Base-by-base conservation (phyloP, 2,888 invertebrate species). In the Byasa hedistus region DNA sequence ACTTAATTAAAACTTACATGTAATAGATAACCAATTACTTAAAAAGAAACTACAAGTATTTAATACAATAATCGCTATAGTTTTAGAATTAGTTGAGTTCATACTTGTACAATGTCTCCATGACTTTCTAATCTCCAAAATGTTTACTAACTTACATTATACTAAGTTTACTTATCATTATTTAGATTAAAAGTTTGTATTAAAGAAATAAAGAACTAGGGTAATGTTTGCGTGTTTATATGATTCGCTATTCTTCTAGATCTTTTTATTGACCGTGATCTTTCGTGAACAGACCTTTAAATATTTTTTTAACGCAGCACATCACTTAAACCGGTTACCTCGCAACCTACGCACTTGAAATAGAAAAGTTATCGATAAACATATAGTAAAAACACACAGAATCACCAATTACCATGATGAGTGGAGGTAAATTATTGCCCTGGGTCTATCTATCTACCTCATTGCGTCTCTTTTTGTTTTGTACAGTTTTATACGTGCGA, bases 341-440 rank as follows among this genome's bases (percentile, higher is more conserved):
- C 74, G 71, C 72, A 74, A 71, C 67, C 68, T 63, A 68, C 70
- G 62, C 69, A 69, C 66, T 73, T 76, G 68, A 75, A 79, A 77
- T 75, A 77, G 77, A 78, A 79, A 79, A 79, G 70, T 77, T 74
- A 78, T 77, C 75, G 78, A 79, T 79, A 82, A 82, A 80, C 74
- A 81, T 75, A 76, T 70, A 76, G 77, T 77, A 79, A 75, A 77
- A 77, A 79, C 76, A 77, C 66, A 73, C 73, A 71, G 70, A 71
- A 71, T 69, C 73, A 80, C 76, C 80, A 82, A 84, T 84, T 82
- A 84, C 77, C 69, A 73, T 78, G 78, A 81, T 82, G 77, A 76
- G 75, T 77, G 77, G 74, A 68, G 71, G 79, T 76, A 83, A 82
- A 83, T 83, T 79, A 80, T 78, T 78, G 71, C 77, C 69, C 68